Evolutionary conservation across 1,140 invertebrate genomes (phyloP), one percentile per base, ranked within the genome.

Genomic region (Drosophila kurseongensis): DNA sequence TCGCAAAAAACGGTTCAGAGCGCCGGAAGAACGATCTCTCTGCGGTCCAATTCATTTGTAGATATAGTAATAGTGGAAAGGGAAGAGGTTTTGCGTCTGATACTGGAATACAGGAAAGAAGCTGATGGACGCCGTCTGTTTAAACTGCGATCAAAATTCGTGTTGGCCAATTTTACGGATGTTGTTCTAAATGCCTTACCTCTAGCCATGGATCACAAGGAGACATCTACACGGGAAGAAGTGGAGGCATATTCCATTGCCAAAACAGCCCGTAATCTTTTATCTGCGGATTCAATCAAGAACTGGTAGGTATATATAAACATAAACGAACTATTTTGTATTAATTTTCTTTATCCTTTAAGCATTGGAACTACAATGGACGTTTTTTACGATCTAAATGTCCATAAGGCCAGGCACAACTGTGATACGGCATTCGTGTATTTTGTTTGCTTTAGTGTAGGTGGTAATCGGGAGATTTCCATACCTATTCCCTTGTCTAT

Each of bases 141-240:
- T 6, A 91, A 78, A 42, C 14, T 92, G 16, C 73, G 75, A 1
- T 65, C 91, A 0, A 91, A 91, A 18, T 92, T 75, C 56, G 76
- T 89, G 0, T 36, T 92, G 8, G 61, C 78, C 0, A 92, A 92
- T 47, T 90, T 80, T 35, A 68, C 89, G 13, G 78, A 90, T 55
- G 36, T 63, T 0, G 10, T 8, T 5, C 52, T 92, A 0, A 56
- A 68, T 38, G 78, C 77, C 0, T 41, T 92, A 16, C 75, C 91
- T 1, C 55, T 92, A 40, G 77, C 91, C 10, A 80, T 92, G 80
- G 91, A 92, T 42, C 82, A 92, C 44, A 90, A 91, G 29, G 91
- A 92, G 47, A 79, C 47, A 0, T 67, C 76, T 1, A 59, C n/a
- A 0, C 73, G 88, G 0, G 59, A 76, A 6, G 60, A 72, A 7